Base-by-base conservation (phyloP, 2,797 vertebrate species). In the Momotus momota region DNA sequence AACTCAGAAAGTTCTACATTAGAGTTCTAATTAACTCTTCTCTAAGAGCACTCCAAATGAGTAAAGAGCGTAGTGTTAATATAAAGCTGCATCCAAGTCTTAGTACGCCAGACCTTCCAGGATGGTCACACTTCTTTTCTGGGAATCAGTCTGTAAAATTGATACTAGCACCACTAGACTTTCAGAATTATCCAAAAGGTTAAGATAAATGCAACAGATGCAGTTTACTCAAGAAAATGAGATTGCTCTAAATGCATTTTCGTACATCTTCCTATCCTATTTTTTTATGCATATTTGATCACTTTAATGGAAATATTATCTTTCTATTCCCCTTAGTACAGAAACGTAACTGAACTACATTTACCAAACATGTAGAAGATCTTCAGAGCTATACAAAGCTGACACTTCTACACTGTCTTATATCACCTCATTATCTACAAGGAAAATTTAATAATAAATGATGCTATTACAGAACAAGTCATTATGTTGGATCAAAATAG, bases 261-360 rank as follows among this genome's bases (percentile, higher is more conserved):
- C 92, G 96, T 64, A 71, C 29, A 84, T 89, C 65, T 92, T 94
- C 79, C 88, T 85, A 88, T 23, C 64, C 40, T 94, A 66, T 92
- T 94, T 95, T 86, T 96, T 81, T 73, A 96, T 84, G 90, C 70
- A 54, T 40, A 95, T 80, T 81, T 94, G 85, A 97, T 97, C 91
- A 91, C 92, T 97, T 94, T 93, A 98, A 98, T 97, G 89, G 95
- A 97, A 97, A 85, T 89, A 96, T 94, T 96, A 94, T 92, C 94
- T 92, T 97, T 71, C 85, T 92, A 86, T 49, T 97, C 78, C 60
- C 29, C 89, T 95, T 81, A 94, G 86, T 95, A 94, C 81, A 96
- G 95, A 97, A 97, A 92, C 18, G 29, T 65, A 97, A 90, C 82
- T 69, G 84, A 94, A 97, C 91, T 86, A 94, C 19, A 13, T 92